A percentile compares a stretch with the other conserved stretches of the same genome.
These are phyloP conservation scores for Anhinga rufa DNA, from an alignment of 2,113 vertebrate genomes.

Conservation along the genomic window DNA sequence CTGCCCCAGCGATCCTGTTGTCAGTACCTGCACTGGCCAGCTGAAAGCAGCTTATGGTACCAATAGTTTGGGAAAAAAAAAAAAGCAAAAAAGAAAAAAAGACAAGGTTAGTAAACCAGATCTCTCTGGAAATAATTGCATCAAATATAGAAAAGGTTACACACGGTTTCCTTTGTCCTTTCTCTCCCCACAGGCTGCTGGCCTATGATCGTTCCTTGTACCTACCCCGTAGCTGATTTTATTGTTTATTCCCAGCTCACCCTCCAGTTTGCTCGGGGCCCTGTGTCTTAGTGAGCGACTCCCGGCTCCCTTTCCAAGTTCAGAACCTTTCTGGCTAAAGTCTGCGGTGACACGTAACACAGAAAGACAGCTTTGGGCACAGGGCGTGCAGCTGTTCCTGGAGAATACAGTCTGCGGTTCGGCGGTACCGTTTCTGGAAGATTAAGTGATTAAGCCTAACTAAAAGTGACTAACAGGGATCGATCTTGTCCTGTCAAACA, in stretches of 20 bases:
- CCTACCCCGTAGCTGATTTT: constrained; percentile 39
- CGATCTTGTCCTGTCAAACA: constrained; percentile 37
- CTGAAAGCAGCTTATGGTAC: background rate
- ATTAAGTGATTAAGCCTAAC: constrained; percentile 36
- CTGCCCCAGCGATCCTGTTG: background rate
- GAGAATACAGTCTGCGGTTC: background rate
- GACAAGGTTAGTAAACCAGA: background rate
- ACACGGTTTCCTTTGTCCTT: background rate
- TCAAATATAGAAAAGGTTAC: constrained; percentile 28
- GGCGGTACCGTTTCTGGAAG: background rate
- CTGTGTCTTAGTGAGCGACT: constrained; percentile 4
- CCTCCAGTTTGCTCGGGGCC: constrained; percentile 4
- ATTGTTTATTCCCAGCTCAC: constrained; percentile 44
- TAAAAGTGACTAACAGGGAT: constrained; percentile 49
- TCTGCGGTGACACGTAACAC: background rate
- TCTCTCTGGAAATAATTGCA: background rate
- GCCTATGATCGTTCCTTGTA: background rate
- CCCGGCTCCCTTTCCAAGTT: constrained; percentile 14
- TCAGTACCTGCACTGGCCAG: background rate
- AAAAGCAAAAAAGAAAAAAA: background rate
- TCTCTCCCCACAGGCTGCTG: constrained; percentile 7
- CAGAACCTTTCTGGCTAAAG: constrained; percentile 49
- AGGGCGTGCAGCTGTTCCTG: background rate
- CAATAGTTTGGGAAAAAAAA: background rate
- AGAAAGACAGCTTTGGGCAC: constrained; percentile 51